Percentiles rank a stretch among this genome's conserved stretches.
Evolutionary conservation across 2,113 vertebrate species (phyloP).

Genomic region (Saguinus midas): DNA sequence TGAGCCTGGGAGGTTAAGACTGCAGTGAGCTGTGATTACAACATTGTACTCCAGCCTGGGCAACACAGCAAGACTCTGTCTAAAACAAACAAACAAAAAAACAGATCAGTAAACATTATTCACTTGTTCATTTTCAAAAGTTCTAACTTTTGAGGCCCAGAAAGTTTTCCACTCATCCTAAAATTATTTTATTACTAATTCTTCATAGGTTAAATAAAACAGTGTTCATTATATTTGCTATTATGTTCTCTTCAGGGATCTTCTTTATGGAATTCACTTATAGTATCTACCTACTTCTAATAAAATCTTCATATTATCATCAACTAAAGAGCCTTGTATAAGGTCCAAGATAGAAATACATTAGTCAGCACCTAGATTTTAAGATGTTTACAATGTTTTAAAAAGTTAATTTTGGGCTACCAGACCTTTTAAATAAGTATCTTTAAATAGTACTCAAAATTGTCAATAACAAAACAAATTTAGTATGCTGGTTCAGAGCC

Average conservation of each 20-base stretch:
- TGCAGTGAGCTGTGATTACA: no score
- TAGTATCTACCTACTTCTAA: not conserved
- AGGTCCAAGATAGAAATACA: not conserved
- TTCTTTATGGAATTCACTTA: not conserved
- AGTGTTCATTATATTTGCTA: not conserved
- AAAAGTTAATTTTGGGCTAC: not conserved
- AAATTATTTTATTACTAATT: constrained; percentile 1
- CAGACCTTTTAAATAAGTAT: not conserved
- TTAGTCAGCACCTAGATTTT: not conserved
- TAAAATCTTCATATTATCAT: not conserved
- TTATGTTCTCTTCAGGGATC: not conserved
- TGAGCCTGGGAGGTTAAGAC: no score
- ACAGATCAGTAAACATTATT: constrained; percentile 21
- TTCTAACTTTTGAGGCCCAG: not conserved
- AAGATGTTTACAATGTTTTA: not conserved
- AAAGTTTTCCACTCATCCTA: not conserved
- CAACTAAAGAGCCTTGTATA: not conserved
- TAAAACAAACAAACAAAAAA: not conserved
- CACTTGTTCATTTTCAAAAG: not conserved
- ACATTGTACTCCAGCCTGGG: no score
- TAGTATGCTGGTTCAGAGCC: not conserved
- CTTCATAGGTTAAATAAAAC: not conserved
- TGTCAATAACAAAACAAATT: not conserved
- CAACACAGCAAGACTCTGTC: no score
- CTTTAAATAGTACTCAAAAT: constrained; percentile 12